Conservation (phyloP, 2,888 invertebrate genomes). For the Melolontha melolontha region DNA sequence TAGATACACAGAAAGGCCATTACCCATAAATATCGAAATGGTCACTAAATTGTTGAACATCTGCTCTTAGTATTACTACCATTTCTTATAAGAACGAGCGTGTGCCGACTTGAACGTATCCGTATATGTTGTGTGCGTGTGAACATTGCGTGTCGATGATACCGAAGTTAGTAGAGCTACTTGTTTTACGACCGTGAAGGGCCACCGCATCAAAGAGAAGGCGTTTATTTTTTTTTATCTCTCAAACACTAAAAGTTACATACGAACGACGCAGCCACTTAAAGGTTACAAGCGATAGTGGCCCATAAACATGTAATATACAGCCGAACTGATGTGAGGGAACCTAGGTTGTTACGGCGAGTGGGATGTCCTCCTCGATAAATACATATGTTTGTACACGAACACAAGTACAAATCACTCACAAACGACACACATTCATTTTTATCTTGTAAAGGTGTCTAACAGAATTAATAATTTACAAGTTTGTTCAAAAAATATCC, state of each 20-base stretch:
- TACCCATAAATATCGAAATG: constrained; percentile 58
- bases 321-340: constrained; percentile 17
- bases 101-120: not conserved
- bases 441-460: too few relatives aligned
- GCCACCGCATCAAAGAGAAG: constrained; percentile 25
- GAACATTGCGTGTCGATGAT: constrained; percentile 28
- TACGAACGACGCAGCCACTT: constrained; percentile 27
- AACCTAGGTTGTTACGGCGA: not conserved
- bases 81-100: too few relatives aligned
- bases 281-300: constrained; percentile 35
- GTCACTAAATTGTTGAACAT: constrained; percentile 56
- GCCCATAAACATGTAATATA: constrained; percentile 31
- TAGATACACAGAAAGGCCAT: constrained; percentile 46
- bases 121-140: constrained; percentile 2
- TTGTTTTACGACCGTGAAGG: constrained; percentile 30
- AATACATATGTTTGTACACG: not conserved
- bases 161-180: constrained; percentile 9
- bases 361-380: constrained; percentile 9
- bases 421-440: too few relatives aligned
- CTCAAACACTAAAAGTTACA: constrained; percentile 33
- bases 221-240: constrained; percentile 37
- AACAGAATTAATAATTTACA: too few relatives aligned
- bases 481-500: too few relatives aligned
- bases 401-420: too few relatives aligned
- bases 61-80: constrained; percentile 37